phyloP scores from a whole-genome alignment of 1,140 invertebrate species.

The Drosophila nigromelanica region DNA sequence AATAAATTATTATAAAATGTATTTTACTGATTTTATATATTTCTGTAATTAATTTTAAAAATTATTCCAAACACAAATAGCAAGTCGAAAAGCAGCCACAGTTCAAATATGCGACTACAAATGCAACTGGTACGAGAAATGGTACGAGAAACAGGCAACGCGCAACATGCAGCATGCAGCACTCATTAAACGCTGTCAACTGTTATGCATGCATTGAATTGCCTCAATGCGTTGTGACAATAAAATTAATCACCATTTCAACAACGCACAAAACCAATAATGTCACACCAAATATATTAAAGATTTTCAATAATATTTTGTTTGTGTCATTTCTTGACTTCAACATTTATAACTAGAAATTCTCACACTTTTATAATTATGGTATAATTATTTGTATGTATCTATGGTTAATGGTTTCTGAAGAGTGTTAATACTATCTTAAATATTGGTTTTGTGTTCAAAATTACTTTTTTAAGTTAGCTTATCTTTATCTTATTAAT shows the following conservation, averaged over 20 bases:
- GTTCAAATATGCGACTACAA: conserved; percentile 32
- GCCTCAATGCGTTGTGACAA: conserved; percentile 72
- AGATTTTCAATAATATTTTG: background rate
- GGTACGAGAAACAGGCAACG: background rate
- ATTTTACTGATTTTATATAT: conserved; percentile 79
- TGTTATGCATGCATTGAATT: conserved; percentile 64
- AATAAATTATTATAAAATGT: conserved; percentile 83
- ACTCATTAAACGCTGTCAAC: conserved; percentile 59
- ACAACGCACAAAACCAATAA: conserved; percentile 45
- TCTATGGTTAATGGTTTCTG: no score
- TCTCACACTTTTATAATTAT: no score
- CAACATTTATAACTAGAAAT: no score
- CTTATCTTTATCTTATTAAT: no score
- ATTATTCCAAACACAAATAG: conserved; percentile 80
- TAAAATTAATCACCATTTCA: conserved; percentile 71
- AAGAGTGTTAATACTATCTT: no score
- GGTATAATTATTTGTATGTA: no score
- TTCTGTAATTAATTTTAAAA: conserved; percentile 84
- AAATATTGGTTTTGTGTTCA: no score
- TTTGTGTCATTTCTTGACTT: no score
- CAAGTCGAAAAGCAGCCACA: conserved; percentile 42
- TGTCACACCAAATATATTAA: conserved; percentile 3
- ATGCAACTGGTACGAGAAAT: conserved; percentile 12
- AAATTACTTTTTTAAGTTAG: no score
- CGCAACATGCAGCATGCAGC: conserved; percentile 15